Evolutionary conservation across 2,888 invertebrate genomes (phyloP).

Genomic region (Drosophila nr. medialis): DNA sequence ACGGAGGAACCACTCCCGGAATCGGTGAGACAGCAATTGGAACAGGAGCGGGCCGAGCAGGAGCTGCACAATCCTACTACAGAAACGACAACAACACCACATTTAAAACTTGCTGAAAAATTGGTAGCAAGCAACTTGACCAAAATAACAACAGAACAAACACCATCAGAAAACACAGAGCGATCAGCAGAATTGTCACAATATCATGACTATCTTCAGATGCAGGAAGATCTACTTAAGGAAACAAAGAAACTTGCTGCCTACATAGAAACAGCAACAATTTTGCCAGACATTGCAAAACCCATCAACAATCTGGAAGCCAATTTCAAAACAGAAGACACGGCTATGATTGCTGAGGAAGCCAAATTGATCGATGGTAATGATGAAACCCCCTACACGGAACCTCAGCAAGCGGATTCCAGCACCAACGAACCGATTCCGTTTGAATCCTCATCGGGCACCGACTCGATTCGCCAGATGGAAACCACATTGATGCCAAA

Average conservation of each 20-base stretch:
- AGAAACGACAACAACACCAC: neutral
- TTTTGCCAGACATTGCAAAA: slow-evolving; percentile 3
- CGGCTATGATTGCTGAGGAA: neutral
- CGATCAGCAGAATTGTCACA: neutral
- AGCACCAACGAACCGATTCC: slow-evolving; percentile 2
- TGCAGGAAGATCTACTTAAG: neutral
- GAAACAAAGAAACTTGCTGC: neutral
- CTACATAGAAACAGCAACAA: slow-evolving; percentile 12
- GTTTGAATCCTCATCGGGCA: neutral
- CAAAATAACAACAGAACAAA: neutral
- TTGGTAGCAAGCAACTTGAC: slow-evolving; percentile 3
- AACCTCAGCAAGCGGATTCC: neutral
- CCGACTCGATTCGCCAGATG: neutral
- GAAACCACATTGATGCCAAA: slow-evolving; percentile 17
- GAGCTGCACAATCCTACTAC: neutral
- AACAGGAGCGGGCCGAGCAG: slow-evolving; percentile 21
- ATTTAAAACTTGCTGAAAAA: neutral
- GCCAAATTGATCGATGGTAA: neutral
- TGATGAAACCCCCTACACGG: neutral
- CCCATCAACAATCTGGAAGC: neutral
- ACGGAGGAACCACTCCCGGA: slow-evolving; percentile 63
- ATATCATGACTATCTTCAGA: neutral
- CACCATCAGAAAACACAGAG: neutral
- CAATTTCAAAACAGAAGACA: neutral
- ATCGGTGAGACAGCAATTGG: slow-evolving; percentile 50